Base-by-base conservation (phyloP, 1,140 invertebrate genomes). In the Cataglyphis hispanica region DNA sequence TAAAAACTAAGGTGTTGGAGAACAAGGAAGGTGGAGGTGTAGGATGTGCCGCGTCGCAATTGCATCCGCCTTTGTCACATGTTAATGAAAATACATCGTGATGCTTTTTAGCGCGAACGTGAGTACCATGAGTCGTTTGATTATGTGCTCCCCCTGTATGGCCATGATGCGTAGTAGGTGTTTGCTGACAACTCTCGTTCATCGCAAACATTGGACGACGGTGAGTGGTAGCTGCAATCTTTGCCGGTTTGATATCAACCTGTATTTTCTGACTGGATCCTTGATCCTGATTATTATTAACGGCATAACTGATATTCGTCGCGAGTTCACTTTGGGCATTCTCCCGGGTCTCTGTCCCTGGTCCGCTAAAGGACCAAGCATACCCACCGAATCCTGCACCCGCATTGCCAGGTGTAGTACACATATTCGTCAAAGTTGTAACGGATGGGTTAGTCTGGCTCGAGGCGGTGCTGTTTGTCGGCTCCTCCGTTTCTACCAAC, bases 221-320 rank as follows among this genome's bases (percentile, higher is more conserved):
- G 69, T 92, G 93, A 40, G 91, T 89, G 85, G 91, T 94, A 69
- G 93, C 93, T 53, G 90, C 88, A 63, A 93, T 78, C 80, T 94
- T 94, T 6, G 93, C 37, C 0, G 94, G 94, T 66, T 95, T 95
- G 43, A 95, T 92, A 50, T 95, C 94, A n/a, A 95, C 93, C 25
- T 95, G 94, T 61, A 95, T 95, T 63, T 95, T 95, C 16, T 95
- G 94, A 91, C 93, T 94, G 31, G 93, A 93, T n/a, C 94, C 93
- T 74, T 95, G 94, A 86, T 95, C 94, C 67, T 95, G 94, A 78
- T 95, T 95, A 85, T 95, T 95, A 70, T 95, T 95, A 11, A 95
- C 94, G 0, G 94, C 94, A 40, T 95, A 95, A 84, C 86, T 95
- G 80, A 95, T 95, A 77, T 94, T 95, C 2, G 93, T 92, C 1